Conservation (phyloP, 1,140 invertebrate species). For the Apocrypta bakeri region DNA sequence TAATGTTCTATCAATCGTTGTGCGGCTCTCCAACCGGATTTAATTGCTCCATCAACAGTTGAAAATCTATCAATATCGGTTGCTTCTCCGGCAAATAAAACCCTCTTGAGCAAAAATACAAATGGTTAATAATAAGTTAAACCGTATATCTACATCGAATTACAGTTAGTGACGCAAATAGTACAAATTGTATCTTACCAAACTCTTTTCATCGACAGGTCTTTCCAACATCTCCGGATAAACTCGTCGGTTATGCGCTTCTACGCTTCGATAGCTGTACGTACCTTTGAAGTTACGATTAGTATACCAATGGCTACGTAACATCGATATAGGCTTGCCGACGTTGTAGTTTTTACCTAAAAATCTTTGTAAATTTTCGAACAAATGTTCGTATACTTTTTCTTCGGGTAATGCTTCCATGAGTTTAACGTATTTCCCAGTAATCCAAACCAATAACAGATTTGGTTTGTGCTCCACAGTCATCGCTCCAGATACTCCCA, state of each 20-base stretch:
- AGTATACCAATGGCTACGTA: constrained; percentile 79
- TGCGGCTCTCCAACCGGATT: constrained; percentile 84
- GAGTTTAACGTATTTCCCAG: constrained; percentile 72
- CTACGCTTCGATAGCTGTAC: constrained; percentile 80
- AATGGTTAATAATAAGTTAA: neutral
- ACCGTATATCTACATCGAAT: neutral
- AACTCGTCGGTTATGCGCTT: constrained; percentile 57
- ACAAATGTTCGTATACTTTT: constrained; percentile 67
- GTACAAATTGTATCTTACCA: constrained; percentile 5
- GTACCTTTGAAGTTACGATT: constrained; percentile 81
- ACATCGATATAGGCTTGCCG: constrained; percentile 65
- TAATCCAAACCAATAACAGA: constrained; percentile 78
- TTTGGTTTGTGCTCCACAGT: constrained; percentile 78
- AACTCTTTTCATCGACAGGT: constrained; percentile 51
- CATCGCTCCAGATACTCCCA: constrained; percentile 78
- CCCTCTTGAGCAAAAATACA: constrained; percentile 40
- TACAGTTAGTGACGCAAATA: neutral
- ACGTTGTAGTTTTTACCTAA: constrained; percentile 72
- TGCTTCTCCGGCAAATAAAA: constrained; percentile 82
- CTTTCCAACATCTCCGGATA: constrained; percentile 50
- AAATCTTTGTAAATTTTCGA: constrained; percentile 69
- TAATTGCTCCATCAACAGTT: constrained; percentile 86
- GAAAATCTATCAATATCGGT: constrained; percentile 79
- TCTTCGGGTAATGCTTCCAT: constrained; percentile 75
- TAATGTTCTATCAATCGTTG: constrained; percentile 72